phyloP scores from a whole-genome alignment of 2,797 vertebrate genomes.

The Rhinophrynus dorsalis region DNA sequence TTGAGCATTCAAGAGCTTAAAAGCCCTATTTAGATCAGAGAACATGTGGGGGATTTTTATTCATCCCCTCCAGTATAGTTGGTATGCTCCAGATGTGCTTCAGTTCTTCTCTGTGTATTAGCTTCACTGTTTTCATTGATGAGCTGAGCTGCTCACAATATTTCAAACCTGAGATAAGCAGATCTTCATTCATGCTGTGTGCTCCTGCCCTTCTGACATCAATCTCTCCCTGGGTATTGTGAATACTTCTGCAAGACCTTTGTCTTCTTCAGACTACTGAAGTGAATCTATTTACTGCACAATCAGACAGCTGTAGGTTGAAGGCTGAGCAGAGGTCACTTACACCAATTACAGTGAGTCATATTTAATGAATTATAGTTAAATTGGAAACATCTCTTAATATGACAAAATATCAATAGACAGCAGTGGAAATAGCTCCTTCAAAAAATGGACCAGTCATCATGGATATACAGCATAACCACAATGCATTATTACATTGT shows the following conservation, averaged over 20 bases:
- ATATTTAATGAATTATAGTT: slow-evolving; percentile 14
- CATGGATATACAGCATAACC: too few species aligned
- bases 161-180: slow-evolving; percentile 11
- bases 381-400: too few species aligned
- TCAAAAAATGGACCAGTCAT: too few species aligned
- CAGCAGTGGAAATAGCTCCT: too few species aligned
- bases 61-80: too few species aligned
- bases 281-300: slow-evolving; percentile 1
- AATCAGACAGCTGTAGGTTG: not conserved
- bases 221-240: slow-evolving; percentile 10
- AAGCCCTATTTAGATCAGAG: too few species aligned
- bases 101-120: too few species aligned
- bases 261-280: slow-evolving; percentile 16
- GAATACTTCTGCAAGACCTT: slow-evolving; percentile 5
- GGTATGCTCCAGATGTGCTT: too few species aligned
- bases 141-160: slow-evolving; percentile 1
- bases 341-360: not conserved
- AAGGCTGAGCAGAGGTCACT: not conserved
- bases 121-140: slow-evolving; percentile 27
- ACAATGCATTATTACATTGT: too few species aligned
- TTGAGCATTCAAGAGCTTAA: too few species aligned
- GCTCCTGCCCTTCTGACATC: slow-evolving; percentile 21
- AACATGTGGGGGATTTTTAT: too few species aligned
- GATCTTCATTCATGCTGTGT: slow-evolving; percentile 19
- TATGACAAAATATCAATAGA: too few species aligned